These are phyloP conservation scores for Willowsia nigromaculata DNA, from an alignment of 2,888 invertebrate genomes.

Conservation along the genomic window DNA sequence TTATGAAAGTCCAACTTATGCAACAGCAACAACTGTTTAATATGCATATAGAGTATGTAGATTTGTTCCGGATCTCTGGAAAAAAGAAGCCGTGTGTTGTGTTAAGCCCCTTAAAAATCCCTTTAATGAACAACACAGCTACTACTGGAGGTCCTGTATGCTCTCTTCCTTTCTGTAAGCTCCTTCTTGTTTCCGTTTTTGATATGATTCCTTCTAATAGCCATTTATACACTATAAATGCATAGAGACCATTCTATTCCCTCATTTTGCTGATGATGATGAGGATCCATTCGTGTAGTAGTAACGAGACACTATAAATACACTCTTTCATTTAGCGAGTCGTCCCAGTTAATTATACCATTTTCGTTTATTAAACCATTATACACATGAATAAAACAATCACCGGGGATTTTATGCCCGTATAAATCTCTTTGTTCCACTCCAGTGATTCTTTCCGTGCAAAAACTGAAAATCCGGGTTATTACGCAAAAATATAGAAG, in stretches of 20 bases:
- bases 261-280: background rate
- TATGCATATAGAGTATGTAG: background rate
- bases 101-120: conserved; percentile 43
- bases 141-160: background rate
- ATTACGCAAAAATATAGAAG: background rate
- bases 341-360: conserved; percentile 19
- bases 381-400: conserved; percentile 3
- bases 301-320: background rate
- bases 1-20: background rate
- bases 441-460: conserved; percentile 11
- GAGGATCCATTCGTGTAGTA: background rate
- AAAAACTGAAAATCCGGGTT: background rate
- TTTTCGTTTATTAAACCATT: conserved; percentile 4
- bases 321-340: no score
- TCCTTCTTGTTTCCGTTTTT: background rate
- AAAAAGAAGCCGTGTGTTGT: conserved; percentile 8
- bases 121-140: conserved; percentile 35
- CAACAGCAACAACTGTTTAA: background rate
- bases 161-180: background rate
- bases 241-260: no score
- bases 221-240: background rate
- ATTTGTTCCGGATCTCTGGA: conserved; percentile 12
- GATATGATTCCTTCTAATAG: background rate
- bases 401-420: background rate
- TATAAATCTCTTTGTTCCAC: conserved; percentile 1